Evolutionary conservation across 2,797 vertebrate species (phyloP).

Genomic region (Ptychobarbus kaznakovi): DNA sequence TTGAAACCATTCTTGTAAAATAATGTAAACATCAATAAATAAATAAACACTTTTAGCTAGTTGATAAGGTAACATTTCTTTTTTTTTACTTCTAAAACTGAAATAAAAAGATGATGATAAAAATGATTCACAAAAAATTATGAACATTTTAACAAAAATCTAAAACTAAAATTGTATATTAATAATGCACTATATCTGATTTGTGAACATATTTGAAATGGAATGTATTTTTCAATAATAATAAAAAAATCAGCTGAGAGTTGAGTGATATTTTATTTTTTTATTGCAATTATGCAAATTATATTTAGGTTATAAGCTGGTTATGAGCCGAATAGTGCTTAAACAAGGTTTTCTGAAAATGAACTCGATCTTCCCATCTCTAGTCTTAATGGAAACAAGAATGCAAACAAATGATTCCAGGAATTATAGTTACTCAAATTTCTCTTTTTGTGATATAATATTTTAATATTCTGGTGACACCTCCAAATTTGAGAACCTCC

Average conservation of each 20-base stretch:
- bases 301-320: not conserved
- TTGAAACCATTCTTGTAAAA: too few species aligned
- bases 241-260: not conserved
- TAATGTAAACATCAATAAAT: too few species aligned
- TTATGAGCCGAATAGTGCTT: not conserved
- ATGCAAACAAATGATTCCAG: not conserved
- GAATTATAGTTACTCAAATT: not conserved
- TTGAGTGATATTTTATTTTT: too few species aligned
- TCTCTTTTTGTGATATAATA: not conserved
- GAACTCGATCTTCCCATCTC: not conserved
- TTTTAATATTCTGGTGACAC: not conserved
- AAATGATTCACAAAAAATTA: too few species aligned
- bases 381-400: not conserved
- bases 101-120: not conserved
- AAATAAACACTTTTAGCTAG: too few species aligned
- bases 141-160: too few species aligned
- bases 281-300: too few species aligned
- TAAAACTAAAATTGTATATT: too few species aligned
- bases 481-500: not conserved
- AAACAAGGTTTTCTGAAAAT: not conserved
- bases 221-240: not conserved
- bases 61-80: too few species aligned
- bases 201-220: not conserved
- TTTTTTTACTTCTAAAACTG: not conserved
- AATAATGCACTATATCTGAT: not conserved